Evolutionary conservation across 2,797 vertebrate species (phyloP).

Genomic region (Aplochiton taeniatus): DNA sequence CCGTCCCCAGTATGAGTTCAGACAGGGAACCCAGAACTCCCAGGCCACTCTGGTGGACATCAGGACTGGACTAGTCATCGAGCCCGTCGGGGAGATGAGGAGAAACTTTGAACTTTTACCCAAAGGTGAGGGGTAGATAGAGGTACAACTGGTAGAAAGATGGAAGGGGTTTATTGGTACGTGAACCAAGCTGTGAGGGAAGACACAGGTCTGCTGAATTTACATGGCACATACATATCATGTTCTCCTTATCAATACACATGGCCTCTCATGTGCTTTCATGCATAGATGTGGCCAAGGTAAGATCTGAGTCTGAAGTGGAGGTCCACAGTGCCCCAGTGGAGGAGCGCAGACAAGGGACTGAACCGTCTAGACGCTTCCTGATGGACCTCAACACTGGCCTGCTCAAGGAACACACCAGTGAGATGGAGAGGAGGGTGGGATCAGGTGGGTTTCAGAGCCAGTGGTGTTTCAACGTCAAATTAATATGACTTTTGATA

Average conservation of each 20-base stretch:
- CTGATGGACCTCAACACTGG: slow-evolving; percentile 55
- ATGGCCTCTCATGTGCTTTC: too few relatives aligned
- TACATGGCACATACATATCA: too few relatives aligned
- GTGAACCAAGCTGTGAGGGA: too few relatives aligned
- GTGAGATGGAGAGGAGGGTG: slow-evolving; percentile 53
- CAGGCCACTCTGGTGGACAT: slow-evolving; percentile 32
- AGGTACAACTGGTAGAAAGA: too few relatives aligned
- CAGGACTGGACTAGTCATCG: slow-evolving; percentile 18
- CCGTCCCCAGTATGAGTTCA: slow-evolving; percentile 18
- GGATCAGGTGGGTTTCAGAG: slow-evolving; percentile 28
- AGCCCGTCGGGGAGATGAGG: slow-evolving; percentile 31
- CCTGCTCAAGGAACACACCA: slow-evolving; percentile 49
- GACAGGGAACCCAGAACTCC: slow-evolving; percentile 51
- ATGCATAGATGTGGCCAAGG: slow-evolving; percentile 35
- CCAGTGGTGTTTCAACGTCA: neutral
- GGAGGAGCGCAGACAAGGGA: too few relatives aligned
- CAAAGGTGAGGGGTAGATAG: too few relatives aligned
- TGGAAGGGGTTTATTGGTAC: too few relatives aligned
- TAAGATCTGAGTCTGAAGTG: slow-evolving; percentile 27
- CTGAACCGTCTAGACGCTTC: slow-evolving; percentile 31
- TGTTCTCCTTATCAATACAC: too few relatives aligned
- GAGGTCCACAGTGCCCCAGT: slow-evolving; percentile 3
- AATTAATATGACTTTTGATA: neutral
- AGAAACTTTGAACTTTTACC: too few relatives aligned
- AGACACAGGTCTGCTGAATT: too few relatives aligned